phyloP scores from a whole-genome alignment of 2,113 vertebrate genomes.

The Phalacrocorax pelagicus region DNA sequence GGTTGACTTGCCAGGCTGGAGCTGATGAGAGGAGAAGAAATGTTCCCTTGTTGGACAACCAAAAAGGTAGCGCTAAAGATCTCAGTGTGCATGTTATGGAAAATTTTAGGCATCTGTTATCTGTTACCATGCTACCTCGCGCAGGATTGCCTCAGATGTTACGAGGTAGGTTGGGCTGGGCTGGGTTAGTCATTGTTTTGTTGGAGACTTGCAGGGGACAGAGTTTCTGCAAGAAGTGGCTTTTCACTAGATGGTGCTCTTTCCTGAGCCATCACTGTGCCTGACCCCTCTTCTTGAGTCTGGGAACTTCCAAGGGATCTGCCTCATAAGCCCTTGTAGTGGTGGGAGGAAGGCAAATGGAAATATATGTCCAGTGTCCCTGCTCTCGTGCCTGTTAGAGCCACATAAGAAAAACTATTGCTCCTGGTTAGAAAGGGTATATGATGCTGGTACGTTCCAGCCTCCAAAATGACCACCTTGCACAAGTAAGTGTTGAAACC shows the following conservation, averaged over 20 bases:
- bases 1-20: neutral
- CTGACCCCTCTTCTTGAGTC: neutral
- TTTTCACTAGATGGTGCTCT: conserved; percentile 66
- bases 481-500: neutral
- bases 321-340: neutral
- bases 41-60: neutral
- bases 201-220: neutral
- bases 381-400: neutral
- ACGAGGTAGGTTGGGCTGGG: neutral
- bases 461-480: neutral
- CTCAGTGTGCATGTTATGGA: neutral
- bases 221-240: neutral
- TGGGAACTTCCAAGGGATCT: neutral
- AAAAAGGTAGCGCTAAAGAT: neutral
- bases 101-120: neutral
- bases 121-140: neutral
- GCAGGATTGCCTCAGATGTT: neutral
- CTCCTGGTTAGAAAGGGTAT: neutral
- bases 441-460: neutral
- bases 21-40: neutral
- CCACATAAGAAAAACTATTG: neutral
- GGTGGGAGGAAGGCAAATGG: neutral
- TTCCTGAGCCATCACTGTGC: conserved; percentile 16
- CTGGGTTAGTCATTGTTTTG: neutral
- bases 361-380: neutral